phyloP scores from a whole-genome alignment of 2,888 invertebrate species.

The Fragum sueziense region DNA sequence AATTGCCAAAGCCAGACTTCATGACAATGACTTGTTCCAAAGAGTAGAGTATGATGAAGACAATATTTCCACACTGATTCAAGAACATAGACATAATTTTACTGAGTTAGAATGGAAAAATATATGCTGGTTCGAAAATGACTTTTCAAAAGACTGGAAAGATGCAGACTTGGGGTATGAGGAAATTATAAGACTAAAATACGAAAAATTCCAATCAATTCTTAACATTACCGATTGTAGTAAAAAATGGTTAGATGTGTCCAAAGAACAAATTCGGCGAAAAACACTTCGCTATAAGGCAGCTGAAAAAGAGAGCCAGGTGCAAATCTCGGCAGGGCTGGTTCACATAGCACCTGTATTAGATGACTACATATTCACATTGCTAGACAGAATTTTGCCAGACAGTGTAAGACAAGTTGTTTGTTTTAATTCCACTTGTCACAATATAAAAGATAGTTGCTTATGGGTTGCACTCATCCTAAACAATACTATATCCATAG shows the following conservation, averaged over 20 bases:
- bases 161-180: neutral
- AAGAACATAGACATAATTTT: slow-evolving; percentile 2
- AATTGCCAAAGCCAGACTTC: neutral
- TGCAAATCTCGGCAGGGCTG: neutral
- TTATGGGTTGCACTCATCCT: neutral
- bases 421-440: neutral
- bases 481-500: neutral
- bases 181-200: neutral
- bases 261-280: slow-evolving; percentile 8
- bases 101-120: slow-evolving; percentile 19
- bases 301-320: slow-evolving; percentile 11
- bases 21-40: too few species aligned
- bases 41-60: too few species aligned
- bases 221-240: neutral
- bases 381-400: slow-evolving; percentile 2
- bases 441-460: neutral
- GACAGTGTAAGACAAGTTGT: neutral
- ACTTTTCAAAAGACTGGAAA: slow-evolving; percentile 2
- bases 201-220: slow-evolving; percentile 1
- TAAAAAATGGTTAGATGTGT: neutral
- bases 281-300: neutral
- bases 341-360: slow-evolving; percentile 14
- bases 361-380: slow-evolving; percentile 23
- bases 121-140: slow-evolving; percentile 26
- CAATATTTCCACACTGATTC: neutral